Evolutionary conservation across 2,797 vertebrate genomes (phyloP), one percentile per base, ranked within the genome.

Genomic region (Sparidentex hasta): DNA sequence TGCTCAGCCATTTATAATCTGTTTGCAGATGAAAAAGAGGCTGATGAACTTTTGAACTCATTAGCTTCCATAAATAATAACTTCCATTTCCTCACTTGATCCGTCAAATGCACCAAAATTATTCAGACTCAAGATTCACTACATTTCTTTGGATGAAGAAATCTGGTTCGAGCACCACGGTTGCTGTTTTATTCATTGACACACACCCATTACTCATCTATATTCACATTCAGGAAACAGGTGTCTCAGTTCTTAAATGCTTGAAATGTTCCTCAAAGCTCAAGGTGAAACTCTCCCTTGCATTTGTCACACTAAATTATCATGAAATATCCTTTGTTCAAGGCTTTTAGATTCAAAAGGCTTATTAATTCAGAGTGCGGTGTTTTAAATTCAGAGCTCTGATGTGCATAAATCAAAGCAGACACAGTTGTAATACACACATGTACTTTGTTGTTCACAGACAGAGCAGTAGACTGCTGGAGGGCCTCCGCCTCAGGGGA

Each of bases 401-500:
- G 70, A 75, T 75, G 72, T 61, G 50, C 55, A 58, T 54, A 69
- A 84, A 84, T 80, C 67, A 78, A 85, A 87, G 76, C 58, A 43
- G 41, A 82, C 65, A 59, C 62, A 58, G 55, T 66, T 56, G 73
- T 80, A 71, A 71, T 47, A 17, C 71, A 69, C 47, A 57, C 59
- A 23, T 70, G 64, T 44, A 65, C 72, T 78, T 74, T 81, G 82
- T 81, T 83, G 74, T 78, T 81, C 71, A 72, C 82, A 87, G 84
- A 87, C 79, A 27, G 58, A 75, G 72, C 73, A 27, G 68, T 64
- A 77, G 68, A 77, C 72, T 74, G 81, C 80, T 81, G 83, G 67
- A 85, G 82, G 83, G 65, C 80, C 68, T 84, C 44, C 7, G 80
- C 76, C 88, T 83, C 82, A 1, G 57, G 87, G 83, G 87, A 88